Evolutionary conservation across 2,113 vertebrate species (phyloP), one percentile per base, ranked within the genome.

Genomic region (Dendropsophus ebraccatus): DNA sequence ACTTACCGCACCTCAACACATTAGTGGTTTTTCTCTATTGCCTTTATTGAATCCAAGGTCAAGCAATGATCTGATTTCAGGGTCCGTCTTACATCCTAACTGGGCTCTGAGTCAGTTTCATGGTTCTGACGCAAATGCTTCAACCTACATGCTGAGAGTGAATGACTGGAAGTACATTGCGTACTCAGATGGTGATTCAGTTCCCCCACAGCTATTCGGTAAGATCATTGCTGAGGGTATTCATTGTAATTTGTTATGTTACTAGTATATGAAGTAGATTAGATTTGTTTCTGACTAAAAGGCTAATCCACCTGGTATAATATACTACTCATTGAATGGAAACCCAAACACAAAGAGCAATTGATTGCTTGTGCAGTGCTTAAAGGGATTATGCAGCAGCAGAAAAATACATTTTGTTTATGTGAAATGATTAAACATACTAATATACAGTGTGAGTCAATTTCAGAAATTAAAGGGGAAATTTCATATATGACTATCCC

Each of bases 101-200:
- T 99, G 97, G 97, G 92, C 96, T 54, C 84, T 99, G 85, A 99
- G 98, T 82, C 96, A 99, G 91, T 99, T 96, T 90, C 98, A 99
- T 0, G 97, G 98, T 0, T 98, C 96, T 88, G 95, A 99, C 37
- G 96, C 92, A 37, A 99, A 99, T 74, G 93, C 96, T 25, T 99
- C 98, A 28, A 94, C 93, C 5, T 99, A 98, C 89, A 99, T 99
- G 98, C 94, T 99, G 49, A 94, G 96, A 88, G 93, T 86, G 5
- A 92, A 91, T 62, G 91, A 45, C 0, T 99, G 97, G 98, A 99
- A 99, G 87, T 98, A 97, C 5, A 94, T 99, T 12, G 32, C 96
- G 0, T 99, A 97, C 54, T 90, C 95, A 0, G 96, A 99, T 73
- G 97, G 97, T 0, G 54, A 19, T 58, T 96, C 94, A 14, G 90